Conservation (phyloP, 2,797 vertebrate species). For the Sciaenops ocellatus region DNA sequence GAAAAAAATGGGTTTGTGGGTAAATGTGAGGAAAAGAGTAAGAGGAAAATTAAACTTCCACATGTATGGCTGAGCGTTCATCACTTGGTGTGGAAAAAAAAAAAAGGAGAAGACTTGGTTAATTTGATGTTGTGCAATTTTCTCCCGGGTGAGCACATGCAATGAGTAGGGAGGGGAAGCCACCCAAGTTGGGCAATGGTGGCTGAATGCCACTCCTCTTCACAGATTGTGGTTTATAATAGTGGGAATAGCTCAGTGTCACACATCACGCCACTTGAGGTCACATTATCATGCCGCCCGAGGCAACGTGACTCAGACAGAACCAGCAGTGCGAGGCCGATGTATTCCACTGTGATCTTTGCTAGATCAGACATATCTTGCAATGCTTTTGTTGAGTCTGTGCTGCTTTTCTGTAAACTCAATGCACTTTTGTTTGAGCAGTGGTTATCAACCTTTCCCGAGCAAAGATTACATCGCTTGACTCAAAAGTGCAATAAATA, state of each 20-base stretch:
- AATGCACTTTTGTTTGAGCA: slow-evolving; percentile 1
- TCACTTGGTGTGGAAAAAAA: slow-evolving; percentile 44
- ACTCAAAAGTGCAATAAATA: neutral
- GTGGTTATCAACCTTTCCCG: neutral
- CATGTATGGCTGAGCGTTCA: slow-evolving; percentile 43
- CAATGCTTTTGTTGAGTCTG: slow-evolving; percentile 25
- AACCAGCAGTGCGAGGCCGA: slow-evolving; percentile 12
- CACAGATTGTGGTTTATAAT: slow-evolving; percentile 64
- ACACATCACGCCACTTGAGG: slow-evolving; percentile 63
- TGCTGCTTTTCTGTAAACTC: slow-evolving; percentile 15
- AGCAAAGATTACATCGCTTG: neutral
- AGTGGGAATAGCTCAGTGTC: slow-evolving; percentile 58
- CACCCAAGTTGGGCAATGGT: slow-evolving; percentile 65
- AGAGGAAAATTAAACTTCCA: slow-evolving; percentile 65
- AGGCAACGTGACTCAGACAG: slow-evolving; percentile 47
- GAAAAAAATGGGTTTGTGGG: slow-evolving; percentile 43
- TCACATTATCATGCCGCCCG: slow-evolving; percentile 50
- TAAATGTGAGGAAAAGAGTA: slow-evolving; percentile 43
- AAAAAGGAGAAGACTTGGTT: slow-evolving; percentile 33
- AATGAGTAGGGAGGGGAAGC: slow-evolving; percentile 43
- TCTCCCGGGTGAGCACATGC: slow-evolving; percentile 36
- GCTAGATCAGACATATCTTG: slow-evolving; percentile 15
- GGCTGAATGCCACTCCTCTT: slow-evolving; percentile 52
- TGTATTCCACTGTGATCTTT: slow-evolving; percentile 22
- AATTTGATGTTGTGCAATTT: slow-evolving; percentile 67